Base-by-base conservation (phyloP, 2,113 vertebrate genomes). In the Paralichthys olivaceus region DNA sequence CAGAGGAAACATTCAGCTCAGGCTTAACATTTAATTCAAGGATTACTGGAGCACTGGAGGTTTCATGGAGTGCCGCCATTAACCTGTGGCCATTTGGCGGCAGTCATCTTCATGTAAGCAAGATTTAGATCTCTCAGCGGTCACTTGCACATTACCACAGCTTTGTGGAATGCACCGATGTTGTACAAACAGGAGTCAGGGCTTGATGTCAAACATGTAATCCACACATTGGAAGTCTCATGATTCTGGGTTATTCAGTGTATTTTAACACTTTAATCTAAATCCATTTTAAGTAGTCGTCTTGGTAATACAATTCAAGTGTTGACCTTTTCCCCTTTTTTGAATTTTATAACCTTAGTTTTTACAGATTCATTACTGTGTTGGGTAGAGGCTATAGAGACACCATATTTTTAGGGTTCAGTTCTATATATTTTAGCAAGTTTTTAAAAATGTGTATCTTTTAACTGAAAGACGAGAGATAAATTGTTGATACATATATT, bases 1-100 rank as follows among this genome's bases (percentile, higher is more conserved):
- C 8, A 34, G 66, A 72, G 69, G 66, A 88, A 84, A 80, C 71
- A 79, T 72, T 69, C 79, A 71, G 71, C 55, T 17, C 53, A 12
- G 53, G 13, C 23, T 47, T 82, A 51, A 83, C 63, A 61, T 75
- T 63, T 45, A 81, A 73, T 75, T 72, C 72, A 77, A 59, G 75
- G 66, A 73, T 72, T 63, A 54, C 45, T 71, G 22, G 5, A 84
- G 62, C 15, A 23, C 49, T 78, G 37, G 57, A 43, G 23, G 55
- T 69, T 81, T 74, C 76, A 71, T 58, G 60, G 60, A 15, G 7
- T 1, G 29, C 55, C 19, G 9, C 57, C 45, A 82, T 87, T 77
- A 84, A 83, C 60, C 49, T 67, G 61, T 43, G 58, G 75, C 28
- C 17, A 7, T 56, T 75, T 73, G 70, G 22, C 20, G 45, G 51